These are phyloP conservation scores for Dicaeum eximium DNA, from an alignment of 2,113 vertebrate genomes.

Conservation along the genomic window DNA sequence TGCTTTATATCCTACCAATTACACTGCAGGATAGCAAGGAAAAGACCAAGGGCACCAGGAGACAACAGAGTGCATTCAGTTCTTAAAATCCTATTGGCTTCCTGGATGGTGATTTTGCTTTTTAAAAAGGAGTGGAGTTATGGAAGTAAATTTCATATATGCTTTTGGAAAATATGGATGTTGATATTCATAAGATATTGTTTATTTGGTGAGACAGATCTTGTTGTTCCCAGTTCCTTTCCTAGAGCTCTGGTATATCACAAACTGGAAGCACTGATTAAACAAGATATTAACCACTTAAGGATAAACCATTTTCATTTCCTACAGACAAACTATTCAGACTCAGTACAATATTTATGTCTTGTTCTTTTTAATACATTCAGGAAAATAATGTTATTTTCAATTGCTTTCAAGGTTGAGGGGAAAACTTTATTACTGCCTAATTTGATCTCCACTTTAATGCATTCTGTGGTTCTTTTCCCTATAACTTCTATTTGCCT, in stretches of 20 bases:
- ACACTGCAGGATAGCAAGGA: neutral
- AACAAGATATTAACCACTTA: neutral
- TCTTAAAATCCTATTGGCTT: neutral
- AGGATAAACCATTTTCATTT: neutral
- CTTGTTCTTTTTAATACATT: neutral
- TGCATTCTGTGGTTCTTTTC: neutral
- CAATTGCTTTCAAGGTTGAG: neutral
- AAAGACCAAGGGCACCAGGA: neutral
- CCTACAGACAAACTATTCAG: neutral
- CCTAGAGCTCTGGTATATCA: neutral
- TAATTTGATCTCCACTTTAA: neutral
- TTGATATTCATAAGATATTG: neutral
- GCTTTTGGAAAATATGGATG: neutral
- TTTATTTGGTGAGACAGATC: neutral
- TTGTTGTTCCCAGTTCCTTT: neutral
- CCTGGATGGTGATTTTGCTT: neutral
- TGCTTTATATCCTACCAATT: neutral
- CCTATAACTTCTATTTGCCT: neutral
- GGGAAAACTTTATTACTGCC: neutral
- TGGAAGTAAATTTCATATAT: neutral
- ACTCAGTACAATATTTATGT: neutral
- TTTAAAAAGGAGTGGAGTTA: neutral
- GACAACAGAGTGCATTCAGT: neutral
- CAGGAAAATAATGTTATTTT: neutral
- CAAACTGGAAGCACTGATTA: neutral